These are phyloP conservation scores for Drosophila eohydei DNA, from an alignment of 2,888 invertebrate genomes.

Conservation along the genomic window DNA sequence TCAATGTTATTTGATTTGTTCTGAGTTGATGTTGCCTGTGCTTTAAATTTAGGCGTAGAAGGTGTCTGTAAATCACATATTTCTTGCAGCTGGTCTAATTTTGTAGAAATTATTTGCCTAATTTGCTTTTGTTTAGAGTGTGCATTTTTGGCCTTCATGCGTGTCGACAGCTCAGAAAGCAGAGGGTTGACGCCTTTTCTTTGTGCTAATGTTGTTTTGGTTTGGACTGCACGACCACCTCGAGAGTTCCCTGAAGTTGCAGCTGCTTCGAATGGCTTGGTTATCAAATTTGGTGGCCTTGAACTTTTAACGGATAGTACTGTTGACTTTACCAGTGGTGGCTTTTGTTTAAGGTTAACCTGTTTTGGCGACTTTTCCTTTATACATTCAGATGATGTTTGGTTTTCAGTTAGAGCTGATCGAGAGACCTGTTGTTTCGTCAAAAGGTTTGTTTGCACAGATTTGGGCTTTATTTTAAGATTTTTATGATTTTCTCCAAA, in stretches of 20 bases:
- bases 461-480: background rate
- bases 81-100: conserved; percentile 16
- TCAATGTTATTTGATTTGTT: conserved; percentile 18
- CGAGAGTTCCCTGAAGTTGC: conserved; percentile 3
- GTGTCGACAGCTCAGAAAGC: conserved; percentile 19
- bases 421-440: background rate
- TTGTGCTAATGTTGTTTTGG: conserved; percentile 24
- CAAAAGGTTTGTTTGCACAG: background rate
- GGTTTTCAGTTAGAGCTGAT: background rate
- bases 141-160: conserved; percentile 54
- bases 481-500: background rate
- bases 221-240: conserved; percentile 50
- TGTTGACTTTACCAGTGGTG: background rate
- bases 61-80: conserved; percentile 23
- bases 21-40: conserved; percentile 57
- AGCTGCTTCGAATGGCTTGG: conserved; percentile 35
- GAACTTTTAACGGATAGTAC: background rate
- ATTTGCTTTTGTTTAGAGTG: conserved; percentile 18
- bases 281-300: conserved; percentile 10
- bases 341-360: background rate
- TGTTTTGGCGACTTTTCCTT: background rate
- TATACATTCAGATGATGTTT: background rate
- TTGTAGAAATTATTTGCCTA: background rate
- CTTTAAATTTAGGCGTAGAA: conserved; percentile 44
- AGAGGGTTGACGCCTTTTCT: background rate